phyloP scores from a whole-genome alignment of 1,140 invertebrate genomes.

The Hormaphis cornu region DNA sequence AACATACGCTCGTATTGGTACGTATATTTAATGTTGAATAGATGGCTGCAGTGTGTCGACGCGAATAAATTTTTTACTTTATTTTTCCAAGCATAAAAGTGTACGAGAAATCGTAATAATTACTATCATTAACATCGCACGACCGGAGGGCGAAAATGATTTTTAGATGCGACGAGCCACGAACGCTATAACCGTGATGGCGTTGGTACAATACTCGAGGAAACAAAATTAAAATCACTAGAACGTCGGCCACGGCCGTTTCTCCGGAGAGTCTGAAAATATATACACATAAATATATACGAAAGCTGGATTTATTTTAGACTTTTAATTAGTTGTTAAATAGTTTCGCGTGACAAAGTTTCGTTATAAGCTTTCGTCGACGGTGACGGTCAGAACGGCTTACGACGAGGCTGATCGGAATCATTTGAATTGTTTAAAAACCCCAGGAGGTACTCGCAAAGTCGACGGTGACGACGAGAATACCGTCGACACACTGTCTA shows the following conservation, averaged over 20 bases:
- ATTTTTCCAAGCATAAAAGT: too few species aligned
- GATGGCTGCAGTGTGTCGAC: too few species aligned
- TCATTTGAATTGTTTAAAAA: too few species aligned
- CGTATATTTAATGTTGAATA: too few species aligned
- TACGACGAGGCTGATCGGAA: too few species aligned
- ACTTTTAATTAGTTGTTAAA: constrained; percentile 23
- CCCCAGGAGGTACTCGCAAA: background rate
- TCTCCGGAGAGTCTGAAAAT: background rate
- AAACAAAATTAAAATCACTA: background rate
- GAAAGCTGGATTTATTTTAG: background rate
- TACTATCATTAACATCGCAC: too few species aligned
- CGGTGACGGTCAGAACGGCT: background rate
- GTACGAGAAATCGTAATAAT: too few species aligned
- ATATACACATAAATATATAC: background rate
- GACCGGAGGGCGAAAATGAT: background rate
- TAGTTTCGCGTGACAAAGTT: background rate
- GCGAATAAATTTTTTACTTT: too few species aligned
- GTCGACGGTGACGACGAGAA: background rate
- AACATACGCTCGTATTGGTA: too few species aligned
- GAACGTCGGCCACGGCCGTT: background rate
- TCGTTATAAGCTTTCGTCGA: background rate
- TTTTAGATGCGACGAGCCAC: background rate
- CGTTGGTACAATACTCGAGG: background rate
- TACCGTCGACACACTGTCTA: too few species aligned
- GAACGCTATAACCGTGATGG: background rate